Evolutionary conservation across 2,888 invertebrate species (phyloP).

Genomic region (Cephus rjabovi): DNA sequence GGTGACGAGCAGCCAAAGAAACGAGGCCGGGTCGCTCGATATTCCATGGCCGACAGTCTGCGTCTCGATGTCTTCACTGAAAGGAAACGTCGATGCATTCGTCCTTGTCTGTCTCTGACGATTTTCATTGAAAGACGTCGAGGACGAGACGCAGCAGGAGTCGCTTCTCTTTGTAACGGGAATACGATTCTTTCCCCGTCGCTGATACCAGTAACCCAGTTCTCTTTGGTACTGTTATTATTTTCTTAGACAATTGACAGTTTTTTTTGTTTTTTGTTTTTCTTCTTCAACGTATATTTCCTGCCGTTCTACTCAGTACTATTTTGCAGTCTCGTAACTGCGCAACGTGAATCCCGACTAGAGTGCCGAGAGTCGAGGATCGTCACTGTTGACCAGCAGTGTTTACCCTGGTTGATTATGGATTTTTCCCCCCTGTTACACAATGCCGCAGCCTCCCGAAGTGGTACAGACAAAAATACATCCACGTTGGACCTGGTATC

Average conservation of each 20-base stretch:
- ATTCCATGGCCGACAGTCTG: conserved; percentile 22
- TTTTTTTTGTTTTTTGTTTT: too few species aligned
- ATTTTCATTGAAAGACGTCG: neutral
- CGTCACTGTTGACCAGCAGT: neutral
- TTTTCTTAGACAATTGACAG: too few species aligned
- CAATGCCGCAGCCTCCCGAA: neutral
- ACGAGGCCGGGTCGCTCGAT: conserved; percentile 55
- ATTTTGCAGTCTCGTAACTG: neutral
- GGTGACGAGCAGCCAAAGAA: conserved; percentile 31
- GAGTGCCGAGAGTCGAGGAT: neutral
- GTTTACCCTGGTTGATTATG: neutral
- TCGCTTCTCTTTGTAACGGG: neutral
- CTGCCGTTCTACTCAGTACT: too few species aligned
- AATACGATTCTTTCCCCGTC: neutral
- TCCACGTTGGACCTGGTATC: neutral
- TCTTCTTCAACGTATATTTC: too few species aligned
- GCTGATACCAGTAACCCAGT: too few species aligned
- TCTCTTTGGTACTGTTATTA: too few species aligned
- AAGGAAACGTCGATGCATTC: neutral
- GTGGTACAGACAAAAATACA: neutral
- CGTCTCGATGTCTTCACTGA: neutral
- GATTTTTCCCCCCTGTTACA: neutral
- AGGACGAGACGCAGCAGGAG: too few species aligned
- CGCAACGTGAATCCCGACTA: neutral
- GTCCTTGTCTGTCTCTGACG: neutral